A percentile compares a stretch with the other conserved stretches of the same genome.
These are phyloP conservation scores for Calycopis cecrops DNA, from an alignment of 1,140 invertebrate species.

Conservation along the genomic window DNA sequence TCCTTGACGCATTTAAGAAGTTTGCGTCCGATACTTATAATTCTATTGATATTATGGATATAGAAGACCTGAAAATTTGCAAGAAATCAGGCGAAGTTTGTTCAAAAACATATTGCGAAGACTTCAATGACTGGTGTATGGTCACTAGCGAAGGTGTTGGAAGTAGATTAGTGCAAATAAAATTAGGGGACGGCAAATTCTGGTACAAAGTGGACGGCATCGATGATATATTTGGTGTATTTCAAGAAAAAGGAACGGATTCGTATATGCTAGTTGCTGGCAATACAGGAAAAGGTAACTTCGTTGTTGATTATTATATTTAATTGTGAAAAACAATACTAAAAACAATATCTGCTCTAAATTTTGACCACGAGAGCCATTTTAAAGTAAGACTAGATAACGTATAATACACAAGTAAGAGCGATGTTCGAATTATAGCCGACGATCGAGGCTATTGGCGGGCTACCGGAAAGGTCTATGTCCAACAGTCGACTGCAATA, in stretches of 20 bases:
- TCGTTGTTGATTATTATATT: too few relatives aligned
- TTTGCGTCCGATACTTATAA: constrained; percentile 61
- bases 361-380: too few relatives aligned
- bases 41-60: constrained; percentile 25
- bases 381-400: too few relatives aligned
- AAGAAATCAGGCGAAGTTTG: constrained; percentile 28
- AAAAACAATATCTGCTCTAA: too few relatives aligned
- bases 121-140: constrained; percentile 39
- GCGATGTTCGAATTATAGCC: too few relatives aligned
- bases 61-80: constrained; percentile 43
- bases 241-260: constrained; percentile 28
- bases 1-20: constrained; percentile 84
- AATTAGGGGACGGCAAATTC: constrained; percentile 37
- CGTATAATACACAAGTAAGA: too few relatives aligned
- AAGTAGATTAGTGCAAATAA: constrained; percentile 24
- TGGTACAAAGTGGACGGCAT: constrained; percentile 39
- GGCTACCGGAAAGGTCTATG: too few relatives aligned
- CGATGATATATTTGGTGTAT: constrained; percentile 36
- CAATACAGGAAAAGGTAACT: constrained; percentile 71
- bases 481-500: too few relatives aligned
- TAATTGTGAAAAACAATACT: too few relatives aligned
- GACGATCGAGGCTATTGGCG: too few relatives aligned
- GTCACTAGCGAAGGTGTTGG: constrained; percentile 32
- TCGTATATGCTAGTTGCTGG: constrained; percentile 75
- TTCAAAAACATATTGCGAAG: constrained; percentile 33